A percentile compares a stretch with the other conserved stretches of the same genome.
phyloP scores from a whole-genome alignment of 2,888 invertebrate species.

The Gymnoscelis rufifasciata region DNA sequence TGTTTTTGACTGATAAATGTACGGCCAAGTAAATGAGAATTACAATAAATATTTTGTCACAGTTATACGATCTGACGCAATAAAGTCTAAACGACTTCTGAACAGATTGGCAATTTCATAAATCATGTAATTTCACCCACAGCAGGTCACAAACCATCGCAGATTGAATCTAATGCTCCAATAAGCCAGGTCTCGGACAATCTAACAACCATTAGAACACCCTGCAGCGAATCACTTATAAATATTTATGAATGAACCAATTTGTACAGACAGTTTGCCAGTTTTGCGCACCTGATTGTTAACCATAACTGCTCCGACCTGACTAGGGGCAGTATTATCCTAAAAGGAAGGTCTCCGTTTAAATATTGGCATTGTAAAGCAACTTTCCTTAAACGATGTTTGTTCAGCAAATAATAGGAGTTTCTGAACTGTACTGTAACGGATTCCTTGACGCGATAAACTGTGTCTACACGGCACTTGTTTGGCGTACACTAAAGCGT shows the following conservation, averaged over 20 bases:
- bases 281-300: conserved; percentile 39
- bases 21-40: too few relatives aligned
- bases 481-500: too few relatives aligned
- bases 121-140: conserved; percentile 55
- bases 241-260: conserved; percentile 66
- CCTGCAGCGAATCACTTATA: conserved; percentile 56
- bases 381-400: conserved; percentile 35
- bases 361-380: conserved; percentile 45
- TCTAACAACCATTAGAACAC: conserved; percentile 60
- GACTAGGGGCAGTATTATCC: conserved; percentile 44
- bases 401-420: conserved; percentile 35
- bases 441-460: conserved; percentile 35
- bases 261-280: conserved; percentile 34
- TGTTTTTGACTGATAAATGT: too few relatives aligned
- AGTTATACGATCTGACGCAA: neutral
- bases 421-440: conserved; percentile 29
- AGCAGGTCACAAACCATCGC: conserved; percentile 44
- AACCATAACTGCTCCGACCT: conserved; percentile 41
- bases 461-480: conserved; percentile 24
- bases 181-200: conserved; percentile 57
- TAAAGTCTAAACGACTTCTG: conserved; percentile 42
- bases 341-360: conserved; percentile 53
- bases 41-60: too few relatives aligned
- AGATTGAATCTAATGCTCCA: conserved; percentile 60
- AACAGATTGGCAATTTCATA: conserved; percentile 55